phyloP scores from a whole-genome alignment of 1,140 invertebrate species.

The Drosophila bifasciata region DNA sequence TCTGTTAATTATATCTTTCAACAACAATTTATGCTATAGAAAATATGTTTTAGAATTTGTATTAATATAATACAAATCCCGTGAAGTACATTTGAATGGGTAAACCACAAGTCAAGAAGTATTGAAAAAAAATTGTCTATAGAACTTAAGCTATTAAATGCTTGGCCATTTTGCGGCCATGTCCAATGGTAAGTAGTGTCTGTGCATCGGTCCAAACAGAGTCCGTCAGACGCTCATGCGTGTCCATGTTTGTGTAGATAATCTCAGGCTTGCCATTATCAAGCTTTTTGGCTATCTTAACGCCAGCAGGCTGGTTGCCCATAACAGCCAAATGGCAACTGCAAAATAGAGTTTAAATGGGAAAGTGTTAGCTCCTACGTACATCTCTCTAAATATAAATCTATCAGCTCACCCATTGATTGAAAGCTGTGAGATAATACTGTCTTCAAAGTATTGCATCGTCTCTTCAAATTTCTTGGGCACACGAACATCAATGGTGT shows the following conservation, averaged over 20 bases:
- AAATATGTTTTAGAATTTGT: too few relatives aligned
- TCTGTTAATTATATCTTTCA: too few relatives aligned
- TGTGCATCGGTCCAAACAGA: slow-evolving; percentile 49
- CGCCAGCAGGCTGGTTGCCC: slow-evolving; percentile 49
- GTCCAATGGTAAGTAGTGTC: slow-evolving; percentile 62
- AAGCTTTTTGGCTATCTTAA: slow-evolving; percentile 43
- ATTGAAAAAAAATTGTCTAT: slow-evolving; percentile 7
- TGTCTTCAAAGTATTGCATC: slow-evolving; percentile 35
- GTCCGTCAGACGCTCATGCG: slow-evolving; percentile 56
- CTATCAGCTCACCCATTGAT: slow-evolving; percentile 46
- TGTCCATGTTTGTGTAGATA: slow-evolving; percentile 49
- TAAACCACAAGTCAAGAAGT: neutral
- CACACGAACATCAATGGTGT: slow-evolving; percentile 56
- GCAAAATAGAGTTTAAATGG: slow-evolving; percentile 5
- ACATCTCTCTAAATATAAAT: neutral
- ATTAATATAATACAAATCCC: too few relatives aligned
- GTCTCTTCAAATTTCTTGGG: slow-evolving; percentile 39
- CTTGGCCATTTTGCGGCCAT: slow-evolving; percentile 54
- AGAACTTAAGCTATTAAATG: slow-evolving; percentile 37
- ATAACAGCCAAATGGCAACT: slow-evolving; percentile 48
- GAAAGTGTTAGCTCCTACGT: neutral
- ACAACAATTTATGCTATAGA: too few relatives aligned
- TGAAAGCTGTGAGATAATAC: slow-evolving; percentile 35
- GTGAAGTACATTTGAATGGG: too few relatives aligned
- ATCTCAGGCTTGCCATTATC: slow-evolving; percentile 16